Percentiles rank a stretch among this genome's conserved stretches.
Conservation (phyloP, 2,113 vertebrate species). For the Neopipo cinnamomea region DNA sequence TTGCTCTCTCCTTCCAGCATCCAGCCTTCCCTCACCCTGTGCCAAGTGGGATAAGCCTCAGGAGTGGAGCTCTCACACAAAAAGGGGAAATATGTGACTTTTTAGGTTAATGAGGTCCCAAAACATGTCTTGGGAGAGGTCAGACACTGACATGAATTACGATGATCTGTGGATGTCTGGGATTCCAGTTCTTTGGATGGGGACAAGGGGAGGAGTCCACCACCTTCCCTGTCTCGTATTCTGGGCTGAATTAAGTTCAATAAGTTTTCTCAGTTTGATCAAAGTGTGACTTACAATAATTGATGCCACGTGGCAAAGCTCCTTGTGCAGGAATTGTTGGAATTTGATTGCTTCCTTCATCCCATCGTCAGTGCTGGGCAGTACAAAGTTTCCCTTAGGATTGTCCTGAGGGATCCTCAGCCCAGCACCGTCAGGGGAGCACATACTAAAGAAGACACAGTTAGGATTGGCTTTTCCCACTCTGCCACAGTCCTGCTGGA, state of each 20-base stretch:
- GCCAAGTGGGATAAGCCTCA: not conserved
- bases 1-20: not conserved
- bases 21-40: not conserved
- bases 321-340: not conserved
- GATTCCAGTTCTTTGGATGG: not conserved
- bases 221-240: not conserved
- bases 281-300: not conserved
- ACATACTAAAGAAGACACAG: not conserved
- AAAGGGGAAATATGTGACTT: rapidly evolving
- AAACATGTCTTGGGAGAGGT: rapidly evolving
- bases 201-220: not conserved
- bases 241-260: not conserved
- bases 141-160: rapidly evolving
- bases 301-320: not conserved
- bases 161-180: not conserved
- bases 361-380: not conserved
- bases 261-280: not conserved
- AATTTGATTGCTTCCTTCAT: rapidly evolving
- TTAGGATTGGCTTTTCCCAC: not conserved
- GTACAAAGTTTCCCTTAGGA: not conserved
- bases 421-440: not conserved
- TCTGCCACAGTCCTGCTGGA: not conserved
- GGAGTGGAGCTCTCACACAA: rapidly evolving
- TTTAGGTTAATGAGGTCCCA: not conserved
- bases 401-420: not conserved